Evolutionary conservation across 1,140 invertebrate species (phyloP), one percentile per base, ranked within the genome.

Genomic region (Kradibia gibbosae): DNA sequence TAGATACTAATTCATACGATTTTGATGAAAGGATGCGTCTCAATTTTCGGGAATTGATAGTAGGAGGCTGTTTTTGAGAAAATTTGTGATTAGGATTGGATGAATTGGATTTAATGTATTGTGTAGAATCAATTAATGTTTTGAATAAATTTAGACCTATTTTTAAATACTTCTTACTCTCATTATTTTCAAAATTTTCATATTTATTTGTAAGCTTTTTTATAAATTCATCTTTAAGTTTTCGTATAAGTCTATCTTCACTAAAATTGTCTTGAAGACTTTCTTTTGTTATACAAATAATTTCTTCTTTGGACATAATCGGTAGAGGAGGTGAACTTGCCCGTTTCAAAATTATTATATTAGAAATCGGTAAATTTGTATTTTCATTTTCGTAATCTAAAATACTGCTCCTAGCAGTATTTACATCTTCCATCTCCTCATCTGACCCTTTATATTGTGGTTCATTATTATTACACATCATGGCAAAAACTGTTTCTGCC

Each of bases 41-140:
- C 5, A 91, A 76, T 78, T 88, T 82, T 0, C 86, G 84, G 17
- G 84, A 71, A 80, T 88, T 88, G 57, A 83, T 85, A 13, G 72
- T 31, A 8, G 79, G 72, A 31, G 86, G 84, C 88, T 89, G 88
- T 83, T 86, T 78, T 20, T 73, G 50, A 81, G 86, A 86, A 62
- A 87, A 87, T 82, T 83, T 22, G 48, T 87, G 83, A 50, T 88
- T 53, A 86, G 85, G 79, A 25, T 83, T 73, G 34, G 85, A 86
- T 11, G 74, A 84, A 36, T 83, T 72, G 28, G 85, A 74, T 81
- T 83, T 71, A 73, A 89, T 84, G 80, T 89, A 90, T 62, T 70
- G 82, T 70, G 82, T 89, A 13, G 88, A 91, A 31, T 91, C 86
- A 3, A 83, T 78, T 22, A 91, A 82, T 48, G 88, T 82, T 74